Conservation (phyloP, 2,888 invertebrate genomes). For the Coecobrya sp. region DNA sequence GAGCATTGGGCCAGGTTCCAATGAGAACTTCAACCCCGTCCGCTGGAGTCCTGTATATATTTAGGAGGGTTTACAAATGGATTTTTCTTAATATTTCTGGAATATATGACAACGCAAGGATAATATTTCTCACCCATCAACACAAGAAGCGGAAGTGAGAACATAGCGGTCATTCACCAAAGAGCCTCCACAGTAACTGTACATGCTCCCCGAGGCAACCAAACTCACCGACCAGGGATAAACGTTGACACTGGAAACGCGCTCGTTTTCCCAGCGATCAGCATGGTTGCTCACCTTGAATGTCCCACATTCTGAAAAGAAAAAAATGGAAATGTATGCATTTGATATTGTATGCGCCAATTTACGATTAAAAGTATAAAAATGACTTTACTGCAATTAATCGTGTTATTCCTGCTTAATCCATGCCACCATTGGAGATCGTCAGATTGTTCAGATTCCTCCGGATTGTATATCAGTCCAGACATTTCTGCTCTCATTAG, state of each 20-base stretch:
- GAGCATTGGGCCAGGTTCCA: conserved; percentile 84
- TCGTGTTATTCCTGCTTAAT: conserved; percentile 81
- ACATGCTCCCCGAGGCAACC: conserved; percentile 80
- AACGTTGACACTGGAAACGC: conserved; percentile 75
- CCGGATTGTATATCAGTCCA: conserved; percentile 51
- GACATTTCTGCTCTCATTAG: conserved; percentile 78
- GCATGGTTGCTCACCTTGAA: conserved; percentile 57
- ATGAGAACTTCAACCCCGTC: conserved; percentile 83
- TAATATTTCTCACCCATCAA: conserved; percentile 84
- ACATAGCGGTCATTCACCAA: conserved; percentile 75
- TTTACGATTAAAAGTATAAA: background rate
- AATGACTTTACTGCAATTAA: conserved; percentile 80
- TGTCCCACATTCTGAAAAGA: conserved; percentile 82
- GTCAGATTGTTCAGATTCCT: conserved; percentile 56
- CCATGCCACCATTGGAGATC: conserved; percentile 83
- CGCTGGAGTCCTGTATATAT: conserved; percentile 75
- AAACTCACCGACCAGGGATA: conserved; percentile 84
- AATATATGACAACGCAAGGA: too few species aligned
- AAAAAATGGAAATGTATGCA: too few species aligned
- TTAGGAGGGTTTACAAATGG: too few species aligned
- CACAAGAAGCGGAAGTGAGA: conserved; percentile 83
- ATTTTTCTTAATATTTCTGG: too few species aligned
- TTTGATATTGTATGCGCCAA: too few species aligned
- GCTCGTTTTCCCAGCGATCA: conserved; percentile 83
- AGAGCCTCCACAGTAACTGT: conserved; percentile 81